Percentiles rank a stretch among this genome's conserved stretches.
Evolutionary conservation across 2,797 vertebrate species (phyloP).

Genomic region (Artibeus lituratus): DNA sequence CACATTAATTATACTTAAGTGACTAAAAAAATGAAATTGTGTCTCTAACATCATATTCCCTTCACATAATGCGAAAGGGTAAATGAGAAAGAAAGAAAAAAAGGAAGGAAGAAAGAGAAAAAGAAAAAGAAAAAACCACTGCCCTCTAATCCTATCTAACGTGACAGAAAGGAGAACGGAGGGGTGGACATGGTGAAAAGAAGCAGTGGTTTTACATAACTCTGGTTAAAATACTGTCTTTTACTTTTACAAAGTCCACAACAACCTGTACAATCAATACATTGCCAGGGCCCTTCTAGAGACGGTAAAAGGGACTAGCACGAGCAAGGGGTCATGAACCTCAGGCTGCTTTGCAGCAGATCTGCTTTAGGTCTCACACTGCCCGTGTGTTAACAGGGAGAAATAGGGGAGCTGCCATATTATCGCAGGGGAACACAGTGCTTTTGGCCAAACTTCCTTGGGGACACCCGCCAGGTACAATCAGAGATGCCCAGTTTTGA

Average conservation of each 20-base stretch:
- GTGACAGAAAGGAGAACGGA: not conserved
- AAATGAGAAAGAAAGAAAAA: not conserved
- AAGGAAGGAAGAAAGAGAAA: not conserved
- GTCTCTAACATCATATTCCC: not conserved
- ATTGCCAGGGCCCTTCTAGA: not conserved
- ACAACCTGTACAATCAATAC: not conserved
- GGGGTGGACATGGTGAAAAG: not conserved
- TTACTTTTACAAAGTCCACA: not conserved
- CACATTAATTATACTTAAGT: not conserved
- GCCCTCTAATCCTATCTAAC: not conserved
- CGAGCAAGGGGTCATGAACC: not conserved
- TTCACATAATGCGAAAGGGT: not conserved
- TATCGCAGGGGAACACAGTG: not conserved
- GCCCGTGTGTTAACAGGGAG: not conserved
- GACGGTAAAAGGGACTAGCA: not conserved
- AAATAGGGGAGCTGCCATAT: not conserved
- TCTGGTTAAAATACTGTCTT: not conserved
- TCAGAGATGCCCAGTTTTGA: not conserved
- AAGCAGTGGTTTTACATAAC: not conserved
- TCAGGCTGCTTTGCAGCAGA: not conserved
- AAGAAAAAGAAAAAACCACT: not conserved
- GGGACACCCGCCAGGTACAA: not conserved
- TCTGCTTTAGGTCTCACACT: not conserved
- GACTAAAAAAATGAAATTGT: not conserved
- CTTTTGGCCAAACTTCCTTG: not conserved